These are phyloP conservation scores for rat (Rattus norvegicus) DNA, from an alignment of 2,113 vertebrate genomes.

Conservation along the genomic window DNA sequence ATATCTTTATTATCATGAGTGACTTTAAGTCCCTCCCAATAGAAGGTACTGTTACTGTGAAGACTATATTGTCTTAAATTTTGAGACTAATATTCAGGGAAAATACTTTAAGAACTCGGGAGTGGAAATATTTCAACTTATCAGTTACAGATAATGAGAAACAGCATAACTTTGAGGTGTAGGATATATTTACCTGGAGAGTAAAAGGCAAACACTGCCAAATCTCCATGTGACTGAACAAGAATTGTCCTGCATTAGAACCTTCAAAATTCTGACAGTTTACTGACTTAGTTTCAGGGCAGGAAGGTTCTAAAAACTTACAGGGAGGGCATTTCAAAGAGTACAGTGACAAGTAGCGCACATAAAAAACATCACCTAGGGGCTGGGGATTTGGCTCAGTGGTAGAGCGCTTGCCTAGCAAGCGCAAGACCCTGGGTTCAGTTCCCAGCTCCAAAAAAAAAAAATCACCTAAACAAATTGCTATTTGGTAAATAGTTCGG, in stretches of 20 bases:
- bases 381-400: too few species aligned
- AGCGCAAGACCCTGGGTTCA: too few species aligned
- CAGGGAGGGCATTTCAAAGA: background rate
- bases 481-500: background rate
- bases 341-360: background rate
- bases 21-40: background rate
- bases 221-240: background rate
- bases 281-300: background rate
- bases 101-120: background rate
- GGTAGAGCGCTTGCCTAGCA: too few species aligned
- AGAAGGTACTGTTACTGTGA: background rate
- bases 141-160: slow-evolving; percentile 7
- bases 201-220: background rate
- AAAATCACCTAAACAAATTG: background rate
- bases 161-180: background rate
- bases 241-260: background rate
- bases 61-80: background rate
- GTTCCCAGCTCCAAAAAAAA: too few species aligned
- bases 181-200: background rate
- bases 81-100: background rate
- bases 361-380: background rate
- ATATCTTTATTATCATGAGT: background rate
- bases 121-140: background rate
- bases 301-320: background rate
- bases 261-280: background rate